Evolutionary conservation across 2,888 invertebrate genomes (phyloP).

Genomic region (Leptinotarsa rubiginosa): DNA sequence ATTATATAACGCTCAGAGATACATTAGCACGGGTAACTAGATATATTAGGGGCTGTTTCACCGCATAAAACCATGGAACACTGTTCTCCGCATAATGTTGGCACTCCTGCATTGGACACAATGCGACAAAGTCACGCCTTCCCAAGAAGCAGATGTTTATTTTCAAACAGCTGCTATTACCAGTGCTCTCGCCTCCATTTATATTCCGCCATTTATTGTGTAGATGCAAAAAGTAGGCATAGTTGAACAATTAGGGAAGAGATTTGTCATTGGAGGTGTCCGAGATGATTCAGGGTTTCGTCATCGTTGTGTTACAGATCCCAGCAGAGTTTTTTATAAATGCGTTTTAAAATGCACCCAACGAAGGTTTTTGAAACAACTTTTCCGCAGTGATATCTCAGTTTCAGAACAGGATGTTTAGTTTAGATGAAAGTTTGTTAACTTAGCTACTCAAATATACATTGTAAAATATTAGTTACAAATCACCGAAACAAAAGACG

Average conservation of each 20-base stretch:
- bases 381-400: too few species aligned
- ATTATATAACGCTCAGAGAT: conserved; percentile 56
- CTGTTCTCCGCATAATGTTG: conserved; percentile 24
- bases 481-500: too few species aligned
- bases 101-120: conserved; percentile 37
- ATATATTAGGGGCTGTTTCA: conserved; percentile 44
- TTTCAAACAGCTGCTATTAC: conserved; percentile 33
- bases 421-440: too few species aligned
- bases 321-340: too few species aligned
- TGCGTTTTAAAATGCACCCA: too few species aligned
- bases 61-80: conserved; percentile 28
- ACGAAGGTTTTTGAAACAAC: too few species aligned
- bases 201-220: conserved; percentile 26
- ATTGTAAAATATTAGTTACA: too few species aligned
- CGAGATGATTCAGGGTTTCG: too few species aligned
- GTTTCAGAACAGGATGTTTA: too few species aligned
- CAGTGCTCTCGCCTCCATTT: conserved; percentile 36
- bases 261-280: not conserved
- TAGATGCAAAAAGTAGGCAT: conserved; percentile 17
- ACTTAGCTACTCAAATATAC: too few species aligned
- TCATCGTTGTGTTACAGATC: too few species aligned
- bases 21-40: conserved; percentile 50
- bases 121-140: conserved; percentile 51
- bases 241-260: conserved; percentile 15
- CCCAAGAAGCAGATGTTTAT: conserved; percentile 47